Percentiles rank a stretch among this genome's conserved stretches.
Conservation (phyloP, 2,113 vertebrate genomes). For the Trematocara marginatum region DNA sequence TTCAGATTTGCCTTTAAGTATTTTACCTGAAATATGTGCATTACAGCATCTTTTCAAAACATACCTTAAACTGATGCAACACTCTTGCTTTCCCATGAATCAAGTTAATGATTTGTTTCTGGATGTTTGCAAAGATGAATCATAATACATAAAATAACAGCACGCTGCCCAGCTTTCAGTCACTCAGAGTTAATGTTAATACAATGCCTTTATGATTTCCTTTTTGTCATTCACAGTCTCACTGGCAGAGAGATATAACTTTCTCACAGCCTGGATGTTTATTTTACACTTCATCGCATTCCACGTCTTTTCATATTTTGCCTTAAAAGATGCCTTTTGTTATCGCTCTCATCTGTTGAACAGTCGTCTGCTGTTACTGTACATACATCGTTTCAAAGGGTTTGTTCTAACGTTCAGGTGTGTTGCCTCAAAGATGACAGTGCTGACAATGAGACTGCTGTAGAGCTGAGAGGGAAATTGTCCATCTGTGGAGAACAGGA, state of each 20-base stretch:
- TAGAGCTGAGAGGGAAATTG: neutral
- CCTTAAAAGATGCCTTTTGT: conserved; percentile 65
- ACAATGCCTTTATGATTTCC: conserved; percentile 24
- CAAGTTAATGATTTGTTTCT: neutral
- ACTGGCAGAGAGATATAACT: neutral
- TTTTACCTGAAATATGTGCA: conserved; percentile 3
- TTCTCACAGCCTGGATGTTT: neutral
- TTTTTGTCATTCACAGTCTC: neutral
- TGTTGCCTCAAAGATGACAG: conserved; percentile 12
- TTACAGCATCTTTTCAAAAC: neutral
- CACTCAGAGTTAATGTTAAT: neutral
- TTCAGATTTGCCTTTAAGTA: neutral
- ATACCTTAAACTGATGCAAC: neutral
- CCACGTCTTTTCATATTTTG: conserved; percentile 41
- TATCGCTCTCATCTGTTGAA: conserved; percentile 8
- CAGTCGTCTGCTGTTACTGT: conserved; percentile 36
- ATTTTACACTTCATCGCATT: conserved; percentile 1
- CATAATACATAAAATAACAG: neutral
- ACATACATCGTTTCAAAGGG: conserved; percentile 32
- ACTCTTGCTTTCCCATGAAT: neutral
- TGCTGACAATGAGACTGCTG: neutral
- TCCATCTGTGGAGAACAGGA: neutral
- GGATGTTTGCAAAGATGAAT: neutral
- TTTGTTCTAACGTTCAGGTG: conserved; percentile 28
- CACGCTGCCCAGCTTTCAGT: neutral